phyloP scores from a whole-genome alignment of 2,888 invertebrate species.

The Aethes cnicana region DNA sequence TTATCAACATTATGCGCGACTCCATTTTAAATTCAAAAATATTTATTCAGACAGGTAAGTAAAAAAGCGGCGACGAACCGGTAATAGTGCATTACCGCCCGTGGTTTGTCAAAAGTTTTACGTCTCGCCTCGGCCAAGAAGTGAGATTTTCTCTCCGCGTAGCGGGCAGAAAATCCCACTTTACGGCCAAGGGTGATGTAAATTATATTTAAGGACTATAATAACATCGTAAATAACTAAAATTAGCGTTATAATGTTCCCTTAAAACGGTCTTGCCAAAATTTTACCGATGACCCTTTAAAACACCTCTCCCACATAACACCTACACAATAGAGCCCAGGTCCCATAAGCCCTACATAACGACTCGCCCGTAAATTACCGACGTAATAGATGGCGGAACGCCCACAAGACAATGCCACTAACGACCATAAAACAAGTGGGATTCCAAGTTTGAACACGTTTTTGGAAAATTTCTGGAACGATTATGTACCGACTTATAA shows the following conservation, averaged over 20 bases:
- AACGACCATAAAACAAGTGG: conserved; percentile 29
- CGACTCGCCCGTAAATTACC: conserved; percentile 29
- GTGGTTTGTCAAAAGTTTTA: too few relatives aligned
- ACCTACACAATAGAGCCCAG: conserved; percentile 27
- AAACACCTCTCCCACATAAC: conserved; percentile 13
- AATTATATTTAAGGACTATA: too few relatives aligned
- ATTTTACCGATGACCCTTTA: conserved; percentile 4
- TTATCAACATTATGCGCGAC: too few relatives aligned
- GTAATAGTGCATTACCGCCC: too few relatives aligned
- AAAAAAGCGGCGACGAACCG: too few relatives aligned
- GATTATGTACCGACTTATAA: conserved; percentile 10
- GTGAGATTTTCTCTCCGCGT: too few relatives aligned
- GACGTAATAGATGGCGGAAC: conserved; percentile 31
- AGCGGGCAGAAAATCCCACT: too few relatives aligned
- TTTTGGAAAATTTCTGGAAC: conserved; percentile 9
- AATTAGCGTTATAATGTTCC: too few relatives aligned
- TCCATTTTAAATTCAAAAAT: too few relatives aligned
- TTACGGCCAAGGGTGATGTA: too few relatives aligned
- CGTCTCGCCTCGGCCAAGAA: too few relatives aligned
- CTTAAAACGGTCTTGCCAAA: neutral
- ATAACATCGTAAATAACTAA: too few relatives aligned
- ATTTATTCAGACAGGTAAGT: neutral
- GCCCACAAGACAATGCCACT: conserved; percentile 27
- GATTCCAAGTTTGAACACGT: conserved; percentile 26
- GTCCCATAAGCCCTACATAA: conserved; percentile 29